Percentiles rank a stretch among this genome's conserved stretches.
Conservation (phyloP, 2,888 invertebrate species). For the Tenthredo notha region DNA sequence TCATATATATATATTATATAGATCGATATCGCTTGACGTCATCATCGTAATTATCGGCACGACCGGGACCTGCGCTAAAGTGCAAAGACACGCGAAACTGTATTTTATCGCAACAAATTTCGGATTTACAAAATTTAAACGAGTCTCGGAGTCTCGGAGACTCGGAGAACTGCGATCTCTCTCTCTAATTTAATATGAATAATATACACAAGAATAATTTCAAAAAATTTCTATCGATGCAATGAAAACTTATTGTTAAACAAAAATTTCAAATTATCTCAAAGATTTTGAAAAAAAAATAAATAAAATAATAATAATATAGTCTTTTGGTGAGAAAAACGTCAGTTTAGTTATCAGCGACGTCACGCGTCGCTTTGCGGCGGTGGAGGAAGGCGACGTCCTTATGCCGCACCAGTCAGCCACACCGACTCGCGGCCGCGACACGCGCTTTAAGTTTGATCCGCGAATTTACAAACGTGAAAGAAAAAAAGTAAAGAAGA, state of each 20-base stretch:
- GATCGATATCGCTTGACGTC: conserved; percentile 45
- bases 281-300: background rate
- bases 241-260: background rate
- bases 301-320: background rate
- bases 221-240: background rate
- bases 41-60: conserved; percentile 38
- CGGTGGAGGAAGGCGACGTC: conserved; percentile 33
- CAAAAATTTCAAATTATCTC: background rate
- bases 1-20: background rate
- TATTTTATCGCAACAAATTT: background rate
- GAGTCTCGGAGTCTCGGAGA: too few species aligned
- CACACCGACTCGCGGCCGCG: conserved; percentile 53
- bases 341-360: conserved; percentile 42
- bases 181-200: too few species aligned
- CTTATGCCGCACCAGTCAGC: conserved; percentile 44
- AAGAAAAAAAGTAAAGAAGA: too few species aligned
- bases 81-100: conserved; percentile 8
- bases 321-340: background rate
- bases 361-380: conserved; percentile 32
- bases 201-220: background rate
- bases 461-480: background rate
- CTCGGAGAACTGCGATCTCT: too few species aligned
- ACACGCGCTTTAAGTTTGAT: conserved; percentile 47
- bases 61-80: background rate
- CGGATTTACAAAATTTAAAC: background rate